Percentiles rank a stretch among this genome's conserved stretches.
Evolutionary conservation across 2,113 vertebrate genomes (phyloP).

Genomic region (Nibea coibor): DNA sequence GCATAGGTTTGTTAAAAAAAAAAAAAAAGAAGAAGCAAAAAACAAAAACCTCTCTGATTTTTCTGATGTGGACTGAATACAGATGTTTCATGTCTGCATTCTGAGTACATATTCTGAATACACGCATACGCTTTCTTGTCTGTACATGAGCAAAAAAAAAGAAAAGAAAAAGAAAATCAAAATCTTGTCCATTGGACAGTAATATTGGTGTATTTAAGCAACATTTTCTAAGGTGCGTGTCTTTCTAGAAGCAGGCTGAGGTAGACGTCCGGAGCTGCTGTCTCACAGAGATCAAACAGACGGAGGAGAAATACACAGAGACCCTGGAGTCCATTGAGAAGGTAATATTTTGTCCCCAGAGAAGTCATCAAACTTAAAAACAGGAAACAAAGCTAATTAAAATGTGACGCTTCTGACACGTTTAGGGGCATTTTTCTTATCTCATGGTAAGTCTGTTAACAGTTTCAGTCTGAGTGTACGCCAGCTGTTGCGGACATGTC

Average conservation of each 20-base stretch:
- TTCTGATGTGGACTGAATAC: neutral
- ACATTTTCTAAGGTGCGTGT: slow-evolving; percentile 27
- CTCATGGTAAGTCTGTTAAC: neutral
- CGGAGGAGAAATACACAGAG: slow-evolving; percentile 96
- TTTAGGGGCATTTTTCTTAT: slow-evolving; percentile 4
- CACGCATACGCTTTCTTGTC: neutral
- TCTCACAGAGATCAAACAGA: slow-evolving; percentile 94
- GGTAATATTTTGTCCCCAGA: slow-evolving; percentile 69
- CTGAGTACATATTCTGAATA: neutral
- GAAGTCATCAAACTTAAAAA: neutral
- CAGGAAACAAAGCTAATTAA: too few relatives aligned
- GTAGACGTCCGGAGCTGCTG: slow-evolving; percentile 92
- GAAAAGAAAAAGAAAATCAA: neutral
- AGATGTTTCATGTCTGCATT: neutral
- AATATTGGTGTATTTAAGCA: neutral
- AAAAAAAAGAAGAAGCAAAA: neutral
- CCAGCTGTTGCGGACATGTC: neutral
- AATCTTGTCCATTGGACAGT: neutral
- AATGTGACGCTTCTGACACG: neutral
- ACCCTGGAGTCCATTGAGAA: slow-evolving; percentile 95
- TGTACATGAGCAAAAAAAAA: neutral
- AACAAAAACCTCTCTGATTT: too few relatives aligned
- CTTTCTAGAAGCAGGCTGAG: slow-evolving; percentile 82
- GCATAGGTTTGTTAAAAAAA: neutral
- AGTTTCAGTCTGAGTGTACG: slow-evolving; percentile 24